Conservation (phyloP, 1,140 invertebrate genomes). For the Temnothorax nylanderi region DNA sequence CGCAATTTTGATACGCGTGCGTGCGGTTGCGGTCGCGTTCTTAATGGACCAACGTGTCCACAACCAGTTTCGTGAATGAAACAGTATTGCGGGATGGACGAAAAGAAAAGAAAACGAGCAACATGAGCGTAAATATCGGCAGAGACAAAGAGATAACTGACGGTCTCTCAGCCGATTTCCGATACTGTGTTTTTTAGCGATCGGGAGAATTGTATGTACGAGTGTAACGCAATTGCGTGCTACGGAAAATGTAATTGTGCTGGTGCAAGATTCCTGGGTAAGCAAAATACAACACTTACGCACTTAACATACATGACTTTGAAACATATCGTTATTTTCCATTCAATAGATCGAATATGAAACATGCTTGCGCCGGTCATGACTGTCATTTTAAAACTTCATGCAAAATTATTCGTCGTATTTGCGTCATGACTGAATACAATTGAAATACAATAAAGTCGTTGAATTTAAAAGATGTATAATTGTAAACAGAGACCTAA, state of each 20-base stretch:
- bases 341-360: not conserved
- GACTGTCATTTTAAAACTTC: not conserved
- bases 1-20: slow-evolving; percentile 60
- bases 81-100: slow-evolving; percentile 18
- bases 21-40: slow-evolving; percentile 54
- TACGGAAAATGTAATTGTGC: not conserved
- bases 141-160: slow-evolving; percentile 49
- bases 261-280: not conserved
- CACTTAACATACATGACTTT: not conserved
- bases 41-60: slow-evolving; percentile 57
- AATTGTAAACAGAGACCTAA: not conserved
- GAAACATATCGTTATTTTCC: slow-evolving; percentile 12
- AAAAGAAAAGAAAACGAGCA: not conserved
- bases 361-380: not conserved
- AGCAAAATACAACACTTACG: not conserved
- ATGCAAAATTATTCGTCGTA: not conserved
- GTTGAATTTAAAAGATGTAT: not conserved
- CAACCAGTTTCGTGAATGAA: slow-evolving; percentile 60
- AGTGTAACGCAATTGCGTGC: not conserved
- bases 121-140: slow-evolving; percentile 15
- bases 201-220: not conserved
- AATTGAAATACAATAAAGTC: not conserved
- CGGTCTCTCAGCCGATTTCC: not conserved
- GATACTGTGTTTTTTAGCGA: not conserved
- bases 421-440: too few relatives aligned